Conservation (phyloP, 2,888 invertebrate genomes). For the Pantelozetes paolii region DNA sequence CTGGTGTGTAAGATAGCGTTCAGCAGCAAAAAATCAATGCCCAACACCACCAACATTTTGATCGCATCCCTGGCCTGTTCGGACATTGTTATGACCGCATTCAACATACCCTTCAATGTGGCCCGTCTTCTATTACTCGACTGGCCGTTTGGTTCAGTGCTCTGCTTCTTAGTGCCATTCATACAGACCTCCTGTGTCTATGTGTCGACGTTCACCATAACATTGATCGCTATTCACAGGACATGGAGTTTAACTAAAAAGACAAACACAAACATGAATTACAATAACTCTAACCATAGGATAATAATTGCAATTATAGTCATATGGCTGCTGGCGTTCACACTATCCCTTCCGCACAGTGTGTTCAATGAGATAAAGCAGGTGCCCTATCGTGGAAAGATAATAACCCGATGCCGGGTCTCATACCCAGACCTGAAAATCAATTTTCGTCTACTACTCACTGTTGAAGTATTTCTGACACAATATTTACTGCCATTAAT, state of each 20-base stretch:
- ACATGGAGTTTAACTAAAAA: slow-evolving; percentile 47
- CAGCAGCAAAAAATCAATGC: neutral
- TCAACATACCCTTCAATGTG: slow-evolving; percentile 17
- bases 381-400: neutral
- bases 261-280: neutral
- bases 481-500: slow-evolving; percentile 12
- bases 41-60: neutral
- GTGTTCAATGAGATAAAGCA: slow-evolving; percentile 36
- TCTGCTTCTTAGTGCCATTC: slow-evolving; percentile 54
- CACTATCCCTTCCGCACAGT: slow-evolving; percentile 42
- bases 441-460: neutral
- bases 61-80: slow-evolving; percentile 4
- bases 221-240: slow-evolving; percentile 54
- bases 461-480: slow-evolving; percentile 13
- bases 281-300: neutral
- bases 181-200: slow-evolving; percentile 51
- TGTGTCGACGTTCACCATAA: slow-evolving; percentile 55
- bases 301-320: slow-evolving; percentile 49
- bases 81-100: slow-evolving; percentile 8
- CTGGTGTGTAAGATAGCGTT: neutral
- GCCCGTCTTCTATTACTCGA: slow-evolving; percentile 52
- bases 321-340: slow-evolving; percentile 44
- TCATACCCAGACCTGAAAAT: neutral
- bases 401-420: neutral
- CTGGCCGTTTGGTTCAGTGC: slow-evolving; percentile 55